These are phyloP conservation scores for Xiphydria camelus DNA, from an alignment of 2,888 invertebrate genomes.

Conservation along the genomic window DNA sequence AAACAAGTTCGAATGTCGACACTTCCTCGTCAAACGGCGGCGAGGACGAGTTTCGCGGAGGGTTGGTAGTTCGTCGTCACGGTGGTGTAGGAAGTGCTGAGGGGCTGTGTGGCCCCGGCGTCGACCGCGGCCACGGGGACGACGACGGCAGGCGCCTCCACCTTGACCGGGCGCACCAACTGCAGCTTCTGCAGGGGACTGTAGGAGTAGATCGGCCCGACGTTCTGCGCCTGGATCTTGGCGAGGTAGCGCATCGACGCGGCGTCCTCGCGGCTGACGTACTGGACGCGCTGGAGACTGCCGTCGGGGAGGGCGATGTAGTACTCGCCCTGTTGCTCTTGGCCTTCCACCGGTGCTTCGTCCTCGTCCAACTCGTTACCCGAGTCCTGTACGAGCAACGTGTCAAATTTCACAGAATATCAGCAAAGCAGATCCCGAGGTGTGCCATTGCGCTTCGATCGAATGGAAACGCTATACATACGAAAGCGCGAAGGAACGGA, in stretches of 20 bases:
- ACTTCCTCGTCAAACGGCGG: conserved; percentile 8
- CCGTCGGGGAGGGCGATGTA: conserved; percentile 12
- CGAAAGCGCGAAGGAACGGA: too few species aligned
- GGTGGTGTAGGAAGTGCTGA: conserved; percentile 11
- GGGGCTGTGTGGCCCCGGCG: too few species aligned
- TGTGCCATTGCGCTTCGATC: too few species aligned
- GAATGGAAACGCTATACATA: too few species aligned
- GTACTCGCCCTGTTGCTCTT: conserved; percentile 9
- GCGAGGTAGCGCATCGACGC: conserved; percentile 11
- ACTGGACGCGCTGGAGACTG: conserved; percentile 12
- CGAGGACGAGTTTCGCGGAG: conserved; percentile 4
- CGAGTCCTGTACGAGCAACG: too few species aligned
- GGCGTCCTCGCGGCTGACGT: conserved; percentile 12
- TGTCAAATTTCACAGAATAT: too few species aligned
- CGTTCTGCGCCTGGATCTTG: conserved; percentile 12
- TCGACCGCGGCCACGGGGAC: conserved; percentile 4
- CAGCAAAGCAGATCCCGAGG: too few species aligned
- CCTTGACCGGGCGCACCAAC: conserved; percentile 6
- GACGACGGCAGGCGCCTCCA: background rate
- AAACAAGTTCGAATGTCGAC: too few species aligned
- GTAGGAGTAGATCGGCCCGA: conserved; percentile 13
- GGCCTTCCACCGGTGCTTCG: background rate
- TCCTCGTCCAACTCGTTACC: conserved; percentile 12
- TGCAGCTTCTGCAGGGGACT: conserved; percentile 11
- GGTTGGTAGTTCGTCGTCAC: conserved; percentile 11